phyloP scores from a whole-genome alignment of 2,888 invertebrate species.

The Cordilura impudica region DNA sequence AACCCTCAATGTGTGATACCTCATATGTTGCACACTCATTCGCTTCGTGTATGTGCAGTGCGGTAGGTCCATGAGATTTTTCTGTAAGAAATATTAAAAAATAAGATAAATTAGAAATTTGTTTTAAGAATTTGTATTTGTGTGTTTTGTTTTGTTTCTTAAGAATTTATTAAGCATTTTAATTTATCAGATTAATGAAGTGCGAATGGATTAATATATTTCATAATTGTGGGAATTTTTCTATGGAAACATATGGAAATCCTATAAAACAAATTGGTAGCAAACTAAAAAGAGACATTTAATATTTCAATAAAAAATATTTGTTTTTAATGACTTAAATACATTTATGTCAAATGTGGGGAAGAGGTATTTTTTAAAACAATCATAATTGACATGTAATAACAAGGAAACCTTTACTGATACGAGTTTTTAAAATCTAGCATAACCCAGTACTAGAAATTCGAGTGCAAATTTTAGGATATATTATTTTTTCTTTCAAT shows the following conservation, averaged over 20 bases:
- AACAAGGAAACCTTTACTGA: too few species aligned
- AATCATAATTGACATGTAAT: too few species aligned
- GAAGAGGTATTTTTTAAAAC: too few species aligned
- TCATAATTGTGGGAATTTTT: slow-evolving; percentile 50
- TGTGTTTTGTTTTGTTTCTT: slow-evolving; percentile 13
- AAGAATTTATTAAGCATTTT: slow-evolving; percentile 32
- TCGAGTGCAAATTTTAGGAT: too few species aligned
- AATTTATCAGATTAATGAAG: slow-evolving; percentile 36
- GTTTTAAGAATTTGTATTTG: not conserved
- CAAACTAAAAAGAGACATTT: too few species aligned
- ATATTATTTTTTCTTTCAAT: too few species aligned
- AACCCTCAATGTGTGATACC: too few species aligned
- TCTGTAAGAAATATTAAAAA: slow-evolving; percentile 30
- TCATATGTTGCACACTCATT: not conserved
- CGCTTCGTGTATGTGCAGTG: not conserved
- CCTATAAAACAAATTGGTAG: not conserved
- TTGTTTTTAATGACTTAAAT: too few species aligned
- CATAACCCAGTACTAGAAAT: too few species aligned
- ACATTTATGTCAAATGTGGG: too few species aligned
- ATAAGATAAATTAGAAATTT: slow-evolving; percentile 27
- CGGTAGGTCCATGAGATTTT: slow-evolving; percentile 12
- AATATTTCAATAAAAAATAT: too few species aligned
- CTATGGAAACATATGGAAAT: not conserved
- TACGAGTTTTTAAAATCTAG: too few species aligned
- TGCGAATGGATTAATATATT: slow-evolving; percentile 17